Evolutionary conservation across 2,888 invertebrate species (phyloP).

Genomic region (Caenorhabditis afra): DNA sequence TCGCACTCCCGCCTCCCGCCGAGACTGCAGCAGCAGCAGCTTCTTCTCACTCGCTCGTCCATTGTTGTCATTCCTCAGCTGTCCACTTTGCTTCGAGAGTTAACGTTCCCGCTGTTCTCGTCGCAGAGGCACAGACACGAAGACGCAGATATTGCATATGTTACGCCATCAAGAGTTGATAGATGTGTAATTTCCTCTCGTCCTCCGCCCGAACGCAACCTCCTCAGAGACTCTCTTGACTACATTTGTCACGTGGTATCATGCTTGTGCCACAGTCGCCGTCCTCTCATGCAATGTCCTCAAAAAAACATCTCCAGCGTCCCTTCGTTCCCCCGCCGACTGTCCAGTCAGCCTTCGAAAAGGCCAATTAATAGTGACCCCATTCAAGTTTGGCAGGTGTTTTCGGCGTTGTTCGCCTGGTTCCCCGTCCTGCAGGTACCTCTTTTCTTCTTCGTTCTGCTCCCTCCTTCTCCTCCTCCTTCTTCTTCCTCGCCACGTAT

Average conservation of each 20-base stretch:
- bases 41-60: slow-evolving; percentile 5
- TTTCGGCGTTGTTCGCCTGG: slow-evolving; percentile 1
- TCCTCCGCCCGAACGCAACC: neutral
- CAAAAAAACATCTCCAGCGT: slow-evolving; percentile 10
- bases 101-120: slow-evolving; percentile 7
- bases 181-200: slow-evolving; percentile 47
- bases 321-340: slow-evolving; percentile 22
- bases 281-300: too few relatives aligned
- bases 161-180: slow-evolving; percentile 41
- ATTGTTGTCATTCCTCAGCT: slow-evolving; percentile 23
- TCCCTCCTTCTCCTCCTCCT: slow-evolving; percentile 12
- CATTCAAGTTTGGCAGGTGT: slow-evolving; percentile 51
- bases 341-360: slow-evolving; percentile 14
- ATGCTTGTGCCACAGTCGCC: too few relatives aligned
- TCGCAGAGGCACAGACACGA: slow-evolving; percentile 32
- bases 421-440: slow-evolving; percentile 1
- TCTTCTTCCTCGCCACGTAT: slow-evolving; percentile 38
- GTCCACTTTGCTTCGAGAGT: neutral
- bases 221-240: neutral
- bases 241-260: slow-evolving; percentile 33
- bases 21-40: too few relatives aligned
- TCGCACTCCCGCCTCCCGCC: too few relatives aligned
- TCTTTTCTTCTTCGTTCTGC: slow-evolving; percentile 5
- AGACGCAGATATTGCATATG: slow-evolving; percentile 38
- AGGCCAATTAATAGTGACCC: slow-evolving; percentile 52